Conservation (phyloP, 92 coral and sea anemone species). For the Porites evermanni region DNA sequence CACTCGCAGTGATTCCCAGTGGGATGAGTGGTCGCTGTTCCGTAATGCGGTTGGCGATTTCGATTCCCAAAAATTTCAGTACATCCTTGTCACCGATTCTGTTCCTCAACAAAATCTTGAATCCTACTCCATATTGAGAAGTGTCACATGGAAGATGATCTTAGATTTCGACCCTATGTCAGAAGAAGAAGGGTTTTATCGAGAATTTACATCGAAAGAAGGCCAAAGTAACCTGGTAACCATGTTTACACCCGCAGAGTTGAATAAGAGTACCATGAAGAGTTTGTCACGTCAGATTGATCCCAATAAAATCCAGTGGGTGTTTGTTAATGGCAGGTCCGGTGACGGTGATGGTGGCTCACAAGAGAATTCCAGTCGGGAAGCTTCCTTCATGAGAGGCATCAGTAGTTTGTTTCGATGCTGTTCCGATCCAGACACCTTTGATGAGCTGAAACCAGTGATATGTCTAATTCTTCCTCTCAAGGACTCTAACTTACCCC, state of each 20-base stretch:
- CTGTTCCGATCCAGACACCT: conserved; percentile 85
- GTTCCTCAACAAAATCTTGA: conserved; percentile 58
- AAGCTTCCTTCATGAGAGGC: conserved; percentile 63
- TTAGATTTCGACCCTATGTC: conserved; percentile 85
- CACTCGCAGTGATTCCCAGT: conserved; percentile 48
- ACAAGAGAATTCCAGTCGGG: conserved; percentile 65
- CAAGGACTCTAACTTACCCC: conserved; percentile 44
- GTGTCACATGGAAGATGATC: conserved; percentile 93
- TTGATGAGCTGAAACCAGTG: conserved; percentile 83
- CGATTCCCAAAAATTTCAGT: conserved; percentile 72
- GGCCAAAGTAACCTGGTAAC: conserved; percentile 63
- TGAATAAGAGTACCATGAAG: conserved; percentile 47
- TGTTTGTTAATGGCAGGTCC: conserved; percentile 85
- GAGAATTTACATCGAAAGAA: conserved; percentile 58
- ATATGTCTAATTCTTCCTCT: conserved; percentile 79
- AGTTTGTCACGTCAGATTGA: conserved; percentile 77
- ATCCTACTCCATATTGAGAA: conserved; percentile 65
- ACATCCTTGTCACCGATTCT: conserved; percentile 80
- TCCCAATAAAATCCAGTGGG: conserved; percentile 79
- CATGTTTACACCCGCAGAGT: conserved; percentile 82
- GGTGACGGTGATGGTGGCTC: conserved; percentile 70
- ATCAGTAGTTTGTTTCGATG: conserved; percentile 73
- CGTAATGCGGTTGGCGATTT: conserved; percentile 61
- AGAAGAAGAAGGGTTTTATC: conserved; percentile 84
- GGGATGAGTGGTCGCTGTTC: conserved; percentile 83